Base-by-base conservation (phyloP, 2,113 vertebrate species). In the Parus major region DNA sequence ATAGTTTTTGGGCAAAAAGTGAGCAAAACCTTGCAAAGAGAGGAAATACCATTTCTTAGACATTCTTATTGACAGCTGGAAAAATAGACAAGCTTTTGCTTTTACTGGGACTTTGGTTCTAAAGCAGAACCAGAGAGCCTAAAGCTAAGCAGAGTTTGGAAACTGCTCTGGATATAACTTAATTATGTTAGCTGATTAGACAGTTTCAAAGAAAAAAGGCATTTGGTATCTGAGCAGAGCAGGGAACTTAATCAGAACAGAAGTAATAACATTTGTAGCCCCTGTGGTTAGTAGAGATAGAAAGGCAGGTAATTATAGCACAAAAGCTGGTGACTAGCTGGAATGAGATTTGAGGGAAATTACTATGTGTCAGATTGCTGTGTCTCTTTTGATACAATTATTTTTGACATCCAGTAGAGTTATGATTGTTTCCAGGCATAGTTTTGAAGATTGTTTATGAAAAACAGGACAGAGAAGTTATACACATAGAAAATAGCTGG, bases 251-350 rank as follows among this genome's bases (percentile, higher is more conserved):
- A 82, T 77, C 55, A 90, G 79, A 93, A 55, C 28, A 92, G 79
- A 83, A 94, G 50, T 82, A 88, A 86, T 88, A 92, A 65, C 68
- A 69, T 82, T 70, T 70, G 68, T 77, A 93, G 68, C 27, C 71
- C 82, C 63, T 70, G 59, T 90, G 86, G 63, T 77, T 88, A 86
- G 33, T 42, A 52, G 79, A 88, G 82, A 46, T 49, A 90, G 46
- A 92, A 80, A 82, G 39, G 53, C 35, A 91, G 77, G 72, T 89
- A 86, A 92, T 94, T 91, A 86, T 68, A 89, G 47, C 47, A 87
- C 86, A 78, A 89, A 82, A 71, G 7, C 71, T 65, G 29, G 64
- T 16, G 69, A 91, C 72, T 70, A 59, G 21, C 42, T 84, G 92
- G 35, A 92, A 84, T 71, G 77, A 86, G 77, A 75, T 91, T 61